Evolutionary conservation across 2,888 invertebrate genomes (phyloP), one percentile per base, ranked within the genome.

Genomic region (Macaria notata): DNA sequence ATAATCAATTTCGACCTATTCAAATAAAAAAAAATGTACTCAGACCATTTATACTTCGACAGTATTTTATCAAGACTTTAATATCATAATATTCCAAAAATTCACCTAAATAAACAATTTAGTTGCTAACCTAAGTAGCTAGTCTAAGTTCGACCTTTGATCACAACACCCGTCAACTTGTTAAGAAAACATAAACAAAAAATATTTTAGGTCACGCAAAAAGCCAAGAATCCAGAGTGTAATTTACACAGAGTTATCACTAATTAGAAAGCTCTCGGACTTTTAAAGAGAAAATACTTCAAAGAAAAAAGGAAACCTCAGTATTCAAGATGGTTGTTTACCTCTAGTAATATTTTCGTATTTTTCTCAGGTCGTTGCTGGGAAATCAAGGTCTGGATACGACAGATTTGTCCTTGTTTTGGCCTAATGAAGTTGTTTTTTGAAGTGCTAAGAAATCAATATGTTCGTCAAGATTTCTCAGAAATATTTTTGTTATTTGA

Each of bases 301-400:
- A 50, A 54, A 54, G 59, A 50, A 47, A 54, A 51, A 57, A 8
- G 45, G 29, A 33, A 49, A 54, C 7, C 4, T 9, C 30, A 6
- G 1, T 29, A 38, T 33, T 41, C 9, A 42, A 45, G 49, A 31
- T 43, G 46, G 50, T 46, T 56, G 9, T 49, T 57, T 41, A 52
- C 58, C 46, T 58, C 54, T 30, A 41, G 29, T 46, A 62, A 58
- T 54, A 59, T 64, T 65, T 62, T 61, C 56, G 56, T 54, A 59
- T 64, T 65, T 62, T 61, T 57, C 55, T 57, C 62, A 47, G 45
- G n/a, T 31, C 3, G 29, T 39, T 49, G 44, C 45, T 46, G n/a
- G n/a, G 56, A 52, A 49, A 38, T 36, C 49, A 47, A 44, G 31
- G 4, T 30, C n/a, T 39, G 39, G 52, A 31, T n/a, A 33, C 6